Percentiles rank a stretch among this genome's conserved stretches.
These are phyloP conservation scores for Avahi laniger DNA, from an alignment of 2,797 vertebrate genomes.

Conservation along the genomic window DNA sequence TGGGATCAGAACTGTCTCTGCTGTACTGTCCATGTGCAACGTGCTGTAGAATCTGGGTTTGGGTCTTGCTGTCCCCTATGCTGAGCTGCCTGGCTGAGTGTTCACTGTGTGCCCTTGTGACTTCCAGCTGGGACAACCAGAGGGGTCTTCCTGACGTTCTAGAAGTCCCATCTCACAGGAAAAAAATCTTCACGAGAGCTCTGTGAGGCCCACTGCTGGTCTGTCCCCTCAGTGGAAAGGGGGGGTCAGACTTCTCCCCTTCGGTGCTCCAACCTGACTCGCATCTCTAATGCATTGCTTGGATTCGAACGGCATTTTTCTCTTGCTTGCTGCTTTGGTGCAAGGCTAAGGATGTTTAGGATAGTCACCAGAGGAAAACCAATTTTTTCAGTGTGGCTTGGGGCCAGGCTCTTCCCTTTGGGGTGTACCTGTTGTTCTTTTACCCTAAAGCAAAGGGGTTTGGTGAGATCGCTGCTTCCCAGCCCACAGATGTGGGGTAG, in stretches of 20 bases:
- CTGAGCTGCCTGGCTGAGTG: slow-evolving; percentile 23
- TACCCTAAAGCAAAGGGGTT: background rate
- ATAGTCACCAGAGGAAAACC: background rate
- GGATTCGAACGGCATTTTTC: background rate
- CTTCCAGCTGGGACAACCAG: background rate
- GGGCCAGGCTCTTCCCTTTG: background rate
- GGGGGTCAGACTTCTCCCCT: background rate
- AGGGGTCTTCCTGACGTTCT: background rate
- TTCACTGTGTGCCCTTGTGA: background rate
- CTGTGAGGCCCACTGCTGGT: background rate
- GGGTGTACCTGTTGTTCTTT: background rate
- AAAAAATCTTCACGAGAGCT: background rate
- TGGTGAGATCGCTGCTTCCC: background rate
- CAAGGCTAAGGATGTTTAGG: background rate
- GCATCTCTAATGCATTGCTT: background rate
- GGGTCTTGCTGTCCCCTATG: slow-evolving; percentile 25
- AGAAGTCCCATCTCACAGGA: background rate
- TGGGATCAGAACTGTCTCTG: slow-evolving; percentile 82
- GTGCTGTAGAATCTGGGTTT: slow-evolving; percentile 61
- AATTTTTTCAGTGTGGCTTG: background rate
- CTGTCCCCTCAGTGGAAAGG: background rate
- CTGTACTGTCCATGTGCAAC: slow-evolving; percentile 68
- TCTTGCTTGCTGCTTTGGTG: background rate
- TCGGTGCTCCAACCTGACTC: background rate
- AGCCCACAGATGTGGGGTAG: background rate